These are phyloP conservation scores for Ligdia adustata DNA, from an alignment of 2,888 invertebrate genomes.

Conservation along the genomic window DNA sequence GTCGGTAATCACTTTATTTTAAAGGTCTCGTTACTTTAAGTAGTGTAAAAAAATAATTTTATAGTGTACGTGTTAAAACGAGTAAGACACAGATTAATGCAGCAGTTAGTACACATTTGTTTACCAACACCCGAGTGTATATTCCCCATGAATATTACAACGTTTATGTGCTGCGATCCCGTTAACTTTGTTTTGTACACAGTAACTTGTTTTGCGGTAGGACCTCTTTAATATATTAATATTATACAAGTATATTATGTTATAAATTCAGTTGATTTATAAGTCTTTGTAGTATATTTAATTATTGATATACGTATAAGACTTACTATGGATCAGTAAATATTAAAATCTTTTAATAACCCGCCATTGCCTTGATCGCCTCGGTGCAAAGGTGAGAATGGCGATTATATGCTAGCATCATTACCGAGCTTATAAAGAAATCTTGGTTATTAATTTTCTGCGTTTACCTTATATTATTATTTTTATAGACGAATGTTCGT, in stretches of 20 bases:
- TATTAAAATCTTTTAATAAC: too few species aligned
- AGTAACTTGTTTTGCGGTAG: conserved; percentile 3
- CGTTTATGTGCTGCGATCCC: conserved; percentile 10
- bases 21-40: too few species aligned
- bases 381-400: too few species aligned
- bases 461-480: not conserved
- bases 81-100: conserved; percentile 6
- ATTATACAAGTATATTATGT: not conserved
- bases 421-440: too few species aligned
- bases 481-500: too few species aligned
- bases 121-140: conserved; percentile 23
- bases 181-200: conserved; percentile 13
- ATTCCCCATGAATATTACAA: conserved; percentile 12
- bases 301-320: too few species aligned
- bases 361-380: too few species aligned
- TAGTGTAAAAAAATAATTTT: too few species aligned
- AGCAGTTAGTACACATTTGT: conserved; percentile 22
- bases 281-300: not conserved
- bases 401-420: too few species aligned
- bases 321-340: not conserved
- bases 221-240: not conserved
- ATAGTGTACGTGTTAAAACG: too few species aligned
- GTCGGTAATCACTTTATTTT: too few species aligned
- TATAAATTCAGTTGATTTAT: not conserved
- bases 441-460: too few species aligned